These are phyloP conservation scores for Echinarachnius parma DNA, from an alignment of 53 echinoderm and acorn worm species.

Conservation along the genomic window DNA sequence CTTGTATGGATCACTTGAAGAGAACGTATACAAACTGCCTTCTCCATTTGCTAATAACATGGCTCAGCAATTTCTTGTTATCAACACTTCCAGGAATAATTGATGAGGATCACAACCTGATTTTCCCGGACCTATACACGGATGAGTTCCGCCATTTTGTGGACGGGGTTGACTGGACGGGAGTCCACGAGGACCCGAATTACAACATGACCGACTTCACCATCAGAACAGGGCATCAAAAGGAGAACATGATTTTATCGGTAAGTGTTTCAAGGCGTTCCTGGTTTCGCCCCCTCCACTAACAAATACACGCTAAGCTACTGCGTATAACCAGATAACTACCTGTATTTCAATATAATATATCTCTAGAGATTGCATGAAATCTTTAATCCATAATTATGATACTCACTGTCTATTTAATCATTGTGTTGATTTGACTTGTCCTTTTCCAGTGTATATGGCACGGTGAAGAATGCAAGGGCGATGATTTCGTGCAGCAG, in stretches of 20 bases:
- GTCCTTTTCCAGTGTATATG: too few species aligned
- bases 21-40: too few species aligned
- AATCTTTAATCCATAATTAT: neutral
- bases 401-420: neutral
- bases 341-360: neutral
- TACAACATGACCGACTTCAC: constrained; percentile 93
- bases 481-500: too few species aligned
- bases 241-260: constrained; percentile 71
- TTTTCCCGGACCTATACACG: constrained; percentile 70
- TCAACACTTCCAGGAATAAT: constrained; percentile 84
- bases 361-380: too few species aligned
- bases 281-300: neutral
- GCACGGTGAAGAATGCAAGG: too few species aligned
- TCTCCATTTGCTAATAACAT: too few species aligned
- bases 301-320: neutral
- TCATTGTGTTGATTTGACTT: neutral
- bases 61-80: too few species aligned
- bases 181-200: constrained; percentile 54
- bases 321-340: neutral
- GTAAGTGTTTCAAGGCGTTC: constrained; percentile 27
- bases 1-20: too few species aligned
- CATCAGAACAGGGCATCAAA: constrained; percentile 78
- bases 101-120: constrained; percentile 78
- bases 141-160: constrained; percentile 71
- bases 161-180: constrained; percentile 66